Percentiles rank a stretch among this genome's conserved stretches.
phyloP scores from a whole-genome alignment of 2,888 invertebrate genomes.

The Trissonchulus latispiculum region DNA sequence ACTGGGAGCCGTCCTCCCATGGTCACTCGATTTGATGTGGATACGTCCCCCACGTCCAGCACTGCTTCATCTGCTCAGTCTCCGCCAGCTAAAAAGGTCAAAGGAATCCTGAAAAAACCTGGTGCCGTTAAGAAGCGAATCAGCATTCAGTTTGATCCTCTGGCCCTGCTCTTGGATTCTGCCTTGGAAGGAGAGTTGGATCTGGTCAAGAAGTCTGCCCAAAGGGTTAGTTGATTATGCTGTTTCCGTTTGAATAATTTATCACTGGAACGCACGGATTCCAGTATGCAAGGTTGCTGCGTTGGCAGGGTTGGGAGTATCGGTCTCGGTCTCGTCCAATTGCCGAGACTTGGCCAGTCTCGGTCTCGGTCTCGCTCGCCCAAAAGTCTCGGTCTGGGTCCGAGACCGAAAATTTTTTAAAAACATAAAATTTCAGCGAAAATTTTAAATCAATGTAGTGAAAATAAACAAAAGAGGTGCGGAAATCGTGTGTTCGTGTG shows the following conservation, averaged over 20 bases:
- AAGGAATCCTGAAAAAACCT: slow-evolving; percentile 13
- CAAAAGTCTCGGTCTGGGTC: too few species aligned
- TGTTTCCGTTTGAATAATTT: background rate
- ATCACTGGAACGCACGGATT: too few species aligned
- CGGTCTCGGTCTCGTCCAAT: too few species aligned
- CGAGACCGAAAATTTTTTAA: too few species aligned
- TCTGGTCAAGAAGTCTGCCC: slow-evolving; percentile 84
- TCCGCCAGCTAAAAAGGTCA: background rate
- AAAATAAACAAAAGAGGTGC: too few species aligned
- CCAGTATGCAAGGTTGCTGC: too few species aligned
- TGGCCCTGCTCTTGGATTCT: slow-evolving; percentile 87
- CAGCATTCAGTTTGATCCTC: slow-evolving; percentile 92
- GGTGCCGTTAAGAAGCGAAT: background rate
- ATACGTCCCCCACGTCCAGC: background rate
- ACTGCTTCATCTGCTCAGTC: background rate
- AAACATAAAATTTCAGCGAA: too few species aligned
- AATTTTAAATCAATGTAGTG: too few species aligned
- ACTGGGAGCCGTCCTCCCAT: background rate
- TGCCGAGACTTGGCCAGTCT: too few species aligned
- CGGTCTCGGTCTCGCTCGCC: too few species aligned
- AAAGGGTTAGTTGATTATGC: slow-evolving; percentile 53
- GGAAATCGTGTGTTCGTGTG: too few species aligned
- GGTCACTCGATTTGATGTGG: slow-evolving; percentile 11
- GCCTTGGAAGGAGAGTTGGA: slow-evolving; percentile 96
- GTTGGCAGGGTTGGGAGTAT: too few species aligned